These are phyloP conservation scores for Tholera decimalis DNA, from an alignment of 2,888 invertebrate species.

Conservation along the genomic window DNA sequence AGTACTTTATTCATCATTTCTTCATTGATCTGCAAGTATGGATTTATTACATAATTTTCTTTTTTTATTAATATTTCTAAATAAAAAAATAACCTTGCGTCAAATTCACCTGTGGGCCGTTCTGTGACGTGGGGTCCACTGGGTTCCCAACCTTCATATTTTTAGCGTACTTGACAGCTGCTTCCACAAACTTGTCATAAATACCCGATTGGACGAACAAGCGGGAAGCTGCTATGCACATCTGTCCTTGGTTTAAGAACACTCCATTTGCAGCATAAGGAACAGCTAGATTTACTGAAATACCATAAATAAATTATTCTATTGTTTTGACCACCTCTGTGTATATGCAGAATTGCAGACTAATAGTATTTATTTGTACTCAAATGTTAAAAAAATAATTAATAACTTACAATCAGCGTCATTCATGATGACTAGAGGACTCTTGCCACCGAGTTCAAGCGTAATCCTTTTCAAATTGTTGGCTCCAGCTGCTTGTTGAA, in stretches of 20 bases:
- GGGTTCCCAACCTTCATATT: constrained; percentile 94
- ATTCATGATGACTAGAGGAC: constrained; percentile 95
- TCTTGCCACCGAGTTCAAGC: constrained; percentile 97
- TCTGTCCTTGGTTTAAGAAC: constrained; percentile 69
- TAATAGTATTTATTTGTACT: too few species aligned
- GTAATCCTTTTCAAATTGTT: constrained; percentile 95
- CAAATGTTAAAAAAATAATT: too few species aligned
- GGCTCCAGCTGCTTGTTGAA: constrained; percentile 93
- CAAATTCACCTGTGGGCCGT: constrained; percentile 93
- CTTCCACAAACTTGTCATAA: constrained; percentile 95
- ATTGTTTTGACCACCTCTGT: too few species aligned
- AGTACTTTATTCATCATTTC: constrained; percentile 94
- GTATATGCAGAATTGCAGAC: too few species aligned
- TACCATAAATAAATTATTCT: background rate
- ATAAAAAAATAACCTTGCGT: background rate
- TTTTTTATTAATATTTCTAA: too few species aligned
- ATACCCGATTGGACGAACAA: constrained; percentile 84
- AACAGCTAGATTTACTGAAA: constrained; percentile 64
- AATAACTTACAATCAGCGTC: constrained; percentile 94
- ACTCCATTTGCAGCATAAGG: constrained; percentile 65
- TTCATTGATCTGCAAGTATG: constrained; percentile 91
- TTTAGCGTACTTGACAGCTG: constrained; percentile 92
- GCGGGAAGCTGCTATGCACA: constrained; percentile 70
- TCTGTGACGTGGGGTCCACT: constrained; percentile 90
- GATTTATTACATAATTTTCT: too few species aligned